These are phyloP conservation scores for Atta colombica DNA, from an alignment of 1,140 invertebrate genomes.

Conservation along the genomic window DNA sequence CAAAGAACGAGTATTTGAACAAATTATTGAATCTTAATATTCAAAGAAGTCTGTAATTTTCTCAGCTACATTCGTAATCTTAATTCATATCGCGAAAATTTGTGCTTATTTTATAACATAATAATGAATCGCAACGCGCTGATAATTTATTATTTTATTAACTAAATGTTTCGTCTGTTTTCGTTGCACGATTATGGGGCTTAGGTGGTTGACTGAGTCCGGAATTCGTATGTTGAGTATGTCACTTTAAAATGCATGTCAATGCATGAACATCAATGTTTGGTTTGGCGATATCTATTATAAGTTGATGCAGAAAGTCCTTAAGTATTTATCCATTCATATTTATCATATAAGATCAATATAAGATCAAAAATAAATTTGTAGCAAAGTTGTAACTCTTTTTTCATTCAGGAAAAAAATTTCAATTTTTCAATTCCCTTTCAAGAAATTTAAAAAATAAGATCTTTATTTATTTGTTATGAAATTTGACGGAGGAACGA, in stretches of 20 bases:
- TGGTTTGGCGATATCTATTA: background rate
- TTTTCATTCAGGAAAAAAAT: background rate
- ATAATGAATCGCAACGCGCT: background rate
- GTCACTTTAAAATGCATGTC: constrained; percentile 76
- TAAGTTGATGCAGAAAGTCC: background rate
- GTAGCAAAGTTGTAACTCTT: background rate
- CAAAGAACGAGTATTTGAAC: too few relatives aligned
- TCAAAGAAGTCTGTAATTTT: background rate
- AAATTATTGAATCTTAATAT: too few relatives aligned
- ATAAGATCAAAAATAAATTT: background rate
- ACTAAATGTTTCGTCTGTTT: constrained; percentile 64
- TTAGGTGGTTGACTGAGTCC: constrained; percentile 86
- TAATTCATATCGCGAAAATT: background rate
- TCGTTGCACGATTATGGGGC: constrained; percentile 82
- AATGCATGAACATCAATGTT: constrained; percentile 17
- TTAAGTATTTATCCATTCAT: background rate
- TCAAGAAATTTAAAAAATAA: background rate
- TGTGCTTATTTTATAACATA: background rate
- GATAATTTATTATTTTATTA: constrained; percentile 18
- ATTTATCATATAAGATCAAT: background rate
- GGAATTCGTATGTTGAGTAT: constrained; percentile 79
- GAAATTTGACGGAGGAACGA: background rate
- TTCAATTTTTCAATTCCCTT: background rate
- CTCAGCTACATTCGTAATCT: background rate
- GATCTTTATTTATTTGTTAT: background rate